Conservation (phyloP, 2,113 vertebrate species). For the Trachemys scripta region DNA sequence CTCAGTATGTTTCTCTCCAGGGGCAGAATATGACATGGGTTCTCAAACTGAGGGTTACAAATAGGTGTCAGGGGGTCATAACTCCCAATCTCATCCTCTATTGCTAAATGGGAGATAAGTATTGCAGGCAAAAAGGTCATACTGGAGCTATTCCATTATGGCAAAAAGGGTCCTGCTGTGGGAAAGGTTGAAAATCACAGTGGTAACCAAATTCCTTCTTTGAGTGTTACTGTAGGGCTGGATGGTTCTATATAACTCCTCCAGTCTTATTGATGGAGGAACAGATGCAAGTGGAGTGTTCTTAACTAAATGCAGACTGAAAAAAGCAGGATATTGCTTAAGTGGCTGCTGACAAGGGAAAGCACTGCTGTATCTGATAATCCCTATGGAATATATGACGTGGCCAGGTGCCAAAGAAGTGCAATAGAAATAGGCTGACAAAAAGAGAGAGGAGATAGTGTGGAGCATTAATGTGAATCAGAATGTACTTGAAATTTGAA, state of each 20-base stretch:
- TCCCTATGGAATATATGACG: neutral
- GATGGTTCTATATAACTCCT: neutral
- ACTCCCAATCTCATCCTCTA: neutral
- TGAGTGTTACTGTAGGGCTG: neutral
- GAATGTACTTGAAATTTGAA: neutral
- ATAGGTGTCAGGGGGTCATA: neutral
- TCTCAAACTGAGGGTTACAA: neutral
- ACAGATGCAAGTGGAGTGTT: neutral
- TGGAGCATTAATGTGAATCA: neutral
- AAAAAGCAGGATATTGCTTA: neutral
- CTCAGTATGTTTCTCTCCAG: neutral
- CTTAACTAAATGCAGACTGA: neutral
- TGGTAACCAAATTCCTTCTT: neutral
- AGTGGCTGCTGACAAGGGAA: neutral
- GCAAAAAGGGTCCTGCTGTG: neutral
- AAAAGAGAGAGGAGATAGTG: neutral
- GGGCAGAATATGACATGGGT: neutral
- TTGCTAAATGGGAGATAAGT: neutral
- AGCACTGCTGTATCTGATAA: neutral
- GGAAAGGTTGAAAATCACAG: neutral
- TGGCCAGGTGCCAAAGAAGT: neutral
- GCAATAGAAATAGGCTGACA: neutral
- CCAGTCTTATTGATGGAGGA: neutral
- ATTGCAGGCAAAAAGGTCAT: neutral
- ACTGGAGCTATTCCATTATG: neutral